These are phyloP conservation scores for Oscheius sp. DNA, from an alignment of 2,888 invertebrate species.

Conservation along the genomic window DNA sequence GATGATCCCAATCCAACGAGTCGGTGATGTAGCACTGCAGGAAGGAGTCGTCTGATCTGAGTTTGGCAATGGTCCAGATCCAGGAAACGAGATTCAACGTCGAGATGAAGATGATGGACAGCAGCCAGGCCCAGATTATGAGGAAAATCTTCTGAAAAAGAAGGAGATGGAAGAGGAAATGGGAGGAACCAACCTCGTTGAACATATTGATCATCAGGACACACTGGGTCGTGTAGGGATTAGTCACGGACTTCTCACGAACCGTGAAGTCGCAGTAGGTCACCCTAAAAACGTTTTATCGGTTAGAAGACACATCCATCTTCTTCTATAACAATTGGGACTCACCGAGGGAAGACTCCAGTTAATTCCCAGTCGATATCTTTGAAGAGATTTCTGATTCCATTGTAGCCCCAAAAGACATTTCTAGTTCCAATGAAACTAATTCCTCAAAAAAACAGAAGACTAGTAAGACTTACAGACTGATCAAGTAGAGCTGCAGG, in stretches of 20 bases:
- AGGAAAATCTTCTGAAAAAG: constrained; percentile 67
- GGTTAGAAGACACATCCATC: too few relatives aligned
- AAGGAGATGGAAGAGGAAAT: too few relatives aligned
- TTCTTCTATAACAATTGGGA: too few relatives aligned
- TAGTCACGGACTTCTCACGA: constrained; percentile 67
- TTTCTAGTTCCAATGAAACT: too few relatives aligned
- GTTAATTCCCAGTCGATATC: constrained; percentile 69
- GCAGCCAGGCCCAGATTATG: constrained; percentile 69
- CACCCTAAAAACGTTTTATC: constrained; percentile 69
- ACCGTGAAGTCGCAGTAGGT: constrained; percentile 70
- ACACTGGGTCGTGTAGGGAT: constrained; percentile 69
- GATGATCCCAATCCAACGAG: too few relatives aligned
- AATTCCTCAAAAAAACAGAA: too few relatives aligned
- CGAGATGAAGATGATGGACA: constrained; percentile 47
- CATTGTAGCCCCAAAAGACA: constrained; percentile 69
- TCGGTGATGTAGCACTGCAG: too few relatives aligned
- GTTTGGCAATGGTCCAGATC: too few relatives aligned
- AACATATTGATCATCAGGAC: constrained; percentile 69
- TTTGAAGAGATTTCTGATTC: constrained; percentile 57
- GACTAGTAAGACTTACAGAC: too few relatives aligned
- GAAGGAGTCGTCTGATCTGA: too few relatives aligned
- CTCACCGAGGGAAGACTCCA: constrained; percentile 66
- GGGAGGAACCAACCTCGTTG: too few relatives aligned
- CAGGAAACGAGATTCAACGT: constrained; percentile 1
- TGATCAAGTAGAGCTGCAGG: too few relatives aligned